Conservation (phyloP, 2,888 invertebrate species). For the Gastrophysa polygoni region DNA sequence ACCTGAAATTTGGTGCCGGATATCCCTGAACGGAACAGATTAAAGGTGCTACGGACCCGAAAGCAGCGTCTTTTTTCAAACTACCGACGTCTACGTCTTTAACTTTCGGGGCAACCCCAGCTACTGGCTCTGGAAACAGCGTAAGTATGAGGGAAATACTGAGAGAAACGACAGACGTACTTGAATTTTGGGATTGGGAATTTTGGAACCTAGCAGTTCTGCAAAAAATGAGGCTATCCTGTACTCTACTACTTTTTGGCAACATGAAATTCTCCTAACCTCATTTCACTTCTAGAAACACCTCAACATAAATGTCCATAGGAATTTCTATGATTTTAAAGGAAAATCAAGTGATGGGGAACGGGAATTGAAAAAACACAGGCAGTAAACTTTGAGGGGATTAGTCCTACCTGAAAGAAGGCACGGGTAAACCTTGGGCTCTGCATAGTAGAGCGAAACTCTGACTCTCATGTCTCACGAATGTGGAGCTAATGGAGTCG, state of each 20-base stretch:
- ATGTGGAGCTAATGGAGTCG: conserved; percentile 59
- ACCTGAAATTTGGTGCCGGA: conserved; percentile 72
- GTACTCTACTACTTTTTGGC: no score
- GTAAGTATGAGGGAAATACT: no score
- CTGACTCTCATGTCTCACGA: conserved; percentile 55
- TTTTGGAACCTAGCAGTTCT: conserved; percentile 65
- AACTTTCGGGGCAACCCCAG: conserved; percentile 58
- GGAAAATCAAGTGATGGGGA: no score
- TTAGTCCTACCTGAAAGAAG: conserved; percentile 68
- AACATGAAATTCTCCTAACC: no score
- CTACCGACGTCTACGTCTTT: conserved; percentile 60
- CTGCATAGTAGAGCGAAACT: conserved; percentile 63
- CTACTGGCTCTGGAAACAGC: conserved; percentile 57
- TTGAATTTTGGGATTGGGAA: conserved; percentile 69
- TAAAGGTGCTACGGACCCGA: conserved; percentile 53
- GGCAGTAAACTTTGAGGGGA: no score
- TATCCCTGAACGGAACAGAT: conserved; percentile 62
- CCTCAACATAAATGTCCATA: no score
- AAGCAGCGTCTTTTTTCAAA: conserved; percentile 54
- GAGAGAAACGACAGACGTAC: conserved; percentile 55
- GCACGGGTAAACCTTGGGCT: conserved; percentile 73
- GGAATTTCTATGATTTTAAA: no score
- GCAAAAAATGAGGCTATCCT: conserved; percentile 34
- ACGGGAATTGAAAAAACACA: no score
- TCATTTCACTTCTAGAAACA: no score